These are phyloP conservation scores for Papilio elwesi DNA, from an alignment of 2,888 invertebrate genomes.

Conservation along the genomic window DNA sequence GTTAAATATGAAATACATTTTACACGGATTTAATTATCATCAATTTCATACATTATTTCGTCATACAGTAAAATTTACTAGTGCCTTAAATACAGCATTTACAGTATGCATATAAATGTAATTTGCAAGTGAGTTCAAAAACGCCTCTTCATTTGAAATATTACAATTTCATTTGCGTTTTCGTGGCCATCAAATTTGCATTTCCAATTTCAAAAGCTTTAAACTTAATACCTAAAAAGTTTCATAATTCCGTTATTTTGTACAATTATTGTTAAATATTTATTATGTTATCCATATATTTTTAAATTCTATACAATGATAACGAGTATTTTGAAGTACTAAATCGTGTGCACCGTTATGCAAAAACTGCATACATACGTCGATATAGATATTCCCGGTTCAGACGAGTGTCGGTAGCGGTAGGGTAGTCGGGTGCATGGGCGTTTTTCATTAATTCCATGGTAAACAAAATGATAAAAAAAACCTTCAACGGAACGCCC, in stretches of 20 bases:
- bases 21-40: too few relatives aligned
- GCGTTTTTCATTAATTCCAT: conserved; percentile 68
- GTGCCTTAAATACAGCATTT: neutral
- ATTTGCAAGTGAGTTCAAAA: conserved; percentile 2
- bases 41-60: neutral
- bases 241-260: neutral
- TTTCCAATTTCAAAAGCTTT: conserved; percentile 2
- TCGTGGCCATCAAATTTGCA: neutral
- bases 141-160: neutral
- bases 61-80: neutral
- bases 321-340: too few relatives aligned
- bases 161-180: neutral
- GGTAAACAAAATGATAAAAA: conserved; percentile 62
- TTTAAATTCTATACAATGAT: too few relatives aligned
- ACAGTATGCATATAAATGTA: neutral
- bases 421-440: conserved; percentile 35
- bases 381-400: neutral
- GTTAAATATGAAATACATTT: too few relatives aligned
- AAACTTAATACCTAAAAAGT: neutral
- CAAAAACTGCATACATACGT: neutral
- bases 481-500: conserved; percentile 53
- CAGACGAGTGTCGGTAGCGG: neutral
- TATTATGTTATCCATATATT: too few relatives aligned
- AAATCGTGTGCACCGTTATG: too few relatives aligned
- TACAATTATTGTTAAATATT: too few relatives aligned